phyloP scores from a whole-genome alignment of 2,113 vertebrate species.

The Microtus oregoni region DNA sequence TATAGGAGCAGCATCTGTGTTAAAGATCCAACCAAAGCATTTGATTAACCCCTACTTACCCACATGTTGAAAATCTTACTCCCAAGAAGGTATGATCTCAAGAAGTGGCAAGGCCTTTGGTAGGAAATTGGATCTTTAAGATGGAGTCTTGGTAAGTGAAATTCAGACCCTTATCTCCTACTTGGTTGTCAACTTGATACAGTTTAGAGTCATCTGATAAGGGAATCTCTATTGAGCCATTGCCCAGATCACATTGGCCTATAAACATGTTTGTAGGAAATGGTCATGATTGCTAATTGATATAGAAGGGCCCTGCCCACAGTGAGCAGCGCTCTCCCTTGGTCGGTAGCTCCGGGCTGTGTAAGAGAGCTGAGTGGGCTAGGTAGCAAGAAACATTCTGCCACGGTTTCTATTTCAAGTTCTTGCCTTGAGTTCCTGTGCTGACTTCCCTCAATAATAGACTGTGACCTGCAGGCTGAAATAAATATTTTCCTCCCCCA shows the following conservation, averaged over 20 bases:
- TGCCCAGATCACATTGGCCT: background rate
- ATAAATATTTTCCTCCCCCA: background rate
- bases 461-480: background rate
- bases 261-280: background rate
- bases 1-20: background rate
- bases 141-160: background rate
- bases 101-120: background rate
- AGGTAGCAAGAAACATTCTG: background rate
- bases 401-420: background rate
- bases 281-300: background rate
- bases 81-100: background rate
- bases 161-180: background rate
- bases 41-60: background rate
- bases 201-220: background rate
- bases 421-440: background rate
- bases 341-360: too few relatives aligned
- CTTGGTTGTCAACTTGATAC: background rate
- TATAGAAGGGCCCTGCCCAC: background rate
- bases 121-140: background rate
- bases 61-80: too few relatives aligned
- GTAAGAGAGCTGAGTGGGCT: too few relatives aligned
- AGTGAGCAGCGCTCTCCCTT: background rate
- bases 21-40: background rate
- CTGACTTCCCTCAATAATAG: too few relatives aligned
- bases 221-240: background rate